Percentiles rank a stretch among this genome's conserved stretches.
These are phyloP conservation scores for Echiichthys vipera DNA, from an alignment of 2,797 vertebrate species.

Conservation along the genomic window DNA sequence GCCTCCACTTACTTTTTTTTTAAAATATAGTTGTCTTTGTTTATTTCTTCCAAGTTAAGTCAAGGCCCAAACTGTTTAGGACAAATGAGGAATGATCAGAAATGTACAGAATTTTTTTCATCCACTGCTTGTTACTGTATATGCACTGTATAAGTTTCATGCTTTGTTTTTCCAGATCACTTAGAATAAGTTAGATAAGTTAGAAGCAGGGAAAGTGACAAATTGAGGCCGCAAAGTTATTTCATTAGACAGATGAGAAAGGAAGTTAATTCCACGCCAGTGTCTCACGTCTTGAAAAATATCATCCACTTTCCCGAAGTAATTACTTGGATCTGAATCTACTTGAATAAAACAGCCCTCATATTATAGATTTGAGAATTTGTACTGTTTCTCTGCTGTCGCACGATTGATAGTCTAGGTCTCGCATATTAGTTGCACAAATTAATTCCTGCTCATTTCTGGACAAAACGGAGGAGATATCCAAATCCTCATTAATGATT, in stretches of 20 bases:
- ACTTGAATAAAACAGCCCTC: slow-evolving; percentile 46
- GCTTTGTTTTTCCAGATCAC: slow-evolving; percentile 12
- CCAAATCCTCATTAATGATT: slow-evolving; percentile 27
- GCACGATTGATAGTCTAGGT: slow-evolving; percentile 28
- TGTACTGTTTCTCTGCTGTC: not conserved
- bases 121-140: not conserved
- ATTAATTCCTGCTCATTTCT: slow-evolving; percentile 39
- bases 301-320: slow-evolving; percentile 29
- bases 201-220: slow-evolving; percentile 11
- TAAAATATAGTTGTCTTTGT: not conserved
- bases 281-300: slow-evolving; percentile 43
- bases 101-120: not conserved
- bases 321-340: slow-evolving; percentile 36
- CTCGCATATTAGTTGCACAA: slow-evolving; percentile 43
- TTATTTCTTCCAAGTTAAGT: not conserved
- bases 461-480: slow-evolving; percentile 28
- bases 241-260: slow-evolving; percentile 36
- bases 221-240: slow-evolving; percentile 27
- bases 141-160: not conserved
- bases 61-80: not conserved
- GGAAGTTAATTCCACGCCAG: slow-evolving; percentile 36
- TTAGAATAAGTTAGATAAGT: too few species aligned
- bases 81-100: not conserved
- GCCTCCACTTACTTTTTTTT: not conserved
- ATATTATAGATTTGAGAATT: slow-evolving; percentile 32